Evolutionary conservation across 2,113 vertebrate species (phyloP), one percentile per base, ranked within the genome.

Genomic region (Solea senegalensis): DNA sequence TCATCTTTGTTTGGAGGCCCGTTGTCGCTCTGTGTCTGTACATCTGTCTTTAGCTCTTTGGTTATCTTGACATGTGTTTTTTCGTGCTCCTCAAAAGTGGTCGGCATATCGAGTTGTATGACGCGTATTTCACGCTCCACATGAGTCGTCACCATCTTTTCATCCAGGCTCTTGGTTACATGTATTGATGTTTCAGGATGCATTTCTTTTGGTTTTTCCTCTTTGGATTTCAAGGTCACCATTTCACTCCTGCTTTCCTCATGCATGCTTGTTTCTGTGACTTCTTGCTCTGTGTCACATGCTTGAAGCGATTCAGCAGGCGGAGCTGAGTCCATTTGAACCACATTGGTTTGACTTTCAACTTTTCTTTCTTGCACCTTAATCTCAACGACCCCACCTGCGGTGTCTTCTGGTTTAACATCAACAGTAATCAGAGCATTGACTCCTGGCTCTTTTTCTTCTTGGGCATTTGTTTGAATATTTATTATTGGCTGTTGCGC

Each of bases 31-130:
- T 44, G 10, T 16, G 58, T 48, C 10, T 62, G 21, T 26, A 2
- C 5, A 46, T 13, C 16, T 7, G 1, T 34, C 12, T 7, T 46
- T 48, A 14, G 15, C 27, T 51, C 66, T 44, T n/a, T n/a, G 46
- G 14, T n/a, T 10, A 2, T n/a, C 26, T 11, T 5, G 7, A 40
- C 49, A 39, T 10, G 57, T 9, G 13, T 3, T 0, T 52, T 54
- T 54, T 67, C 0, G 28, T 46, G 27, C 21, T 64, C 60, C 12
- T 21, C 46, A 0, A 0, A 6, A 9, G 14, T 14, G 0, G 10
- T n/a, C 2, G 27, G n/a, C 39, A 49, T 0, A 5, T 65, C 54
- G 14, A 44, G 28, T 48, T 60, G 65, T 40, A 68, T 40, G 56
- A 45, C 8, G 9, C 1, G 39, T 9, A 69, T 62, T 13, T 62